Base-by-base conservation (phyloP, 2,797 vertebrate species). In the Fratercula arctica region DNA sequence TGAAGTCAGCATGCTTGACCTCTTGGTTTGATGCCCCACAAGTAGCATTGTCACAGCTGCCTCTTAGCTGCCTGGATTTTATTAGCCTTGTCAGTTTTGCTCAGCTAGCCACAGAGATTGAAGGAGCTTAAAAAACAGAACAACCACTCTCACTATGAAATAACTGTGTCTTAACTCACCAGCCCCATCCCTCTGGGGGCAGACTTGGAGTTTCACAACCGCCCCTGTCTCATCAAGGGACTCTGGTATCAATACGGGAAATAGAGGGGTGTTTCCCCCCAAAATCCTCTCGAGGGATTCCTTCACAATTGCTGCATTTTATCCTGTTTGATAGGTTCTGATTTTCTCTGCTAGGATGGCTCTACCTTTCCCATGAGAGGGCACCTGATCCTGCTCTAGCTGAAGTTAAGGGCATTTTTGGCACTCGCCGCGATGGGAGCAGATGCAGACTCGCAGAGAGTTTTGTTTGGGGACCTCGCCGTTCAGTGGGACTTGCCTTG, bases 31-130 rank as follows among this genome's bases (percentile, higher is more conserved):
- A 45, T 23, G 54, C 29, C 53, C 33, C 13, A 26, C 56, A 85
- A 89, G 69, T 1, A 60, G 33, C 23, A 68, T 10, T 72, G 90
- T 83, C 76, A 89, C 37, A 85, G 61, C 78, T 94, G 54, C 70
- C 68, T 57, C 61, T 84, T 86, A 70, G 48, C 39, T 53, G n/a
- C 45, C 57, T 70, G 57, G 41, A 31, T 90, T 94, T 89, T 90
- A 80, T 93, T 80, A 93, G 61, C 53, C 24, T 83, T 78, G 67
- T 50, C 77, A 72, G 60, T 74, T 97, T 93, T 77, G 35, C 60
- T 93, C 46, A 81, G 53, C 41, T 75, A 19, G 63, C 48, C 29
- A 51, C 69, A 70, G 48, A 23, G 46, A 87, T 76, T 82, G 33
- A 68, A 33, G 39, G 25, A 89, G 23, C 50, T 96, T 83, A 59